Conservation (phyloP, 1,140 invertebrate genomes). For the Drosophila ohnishii region DNA sequence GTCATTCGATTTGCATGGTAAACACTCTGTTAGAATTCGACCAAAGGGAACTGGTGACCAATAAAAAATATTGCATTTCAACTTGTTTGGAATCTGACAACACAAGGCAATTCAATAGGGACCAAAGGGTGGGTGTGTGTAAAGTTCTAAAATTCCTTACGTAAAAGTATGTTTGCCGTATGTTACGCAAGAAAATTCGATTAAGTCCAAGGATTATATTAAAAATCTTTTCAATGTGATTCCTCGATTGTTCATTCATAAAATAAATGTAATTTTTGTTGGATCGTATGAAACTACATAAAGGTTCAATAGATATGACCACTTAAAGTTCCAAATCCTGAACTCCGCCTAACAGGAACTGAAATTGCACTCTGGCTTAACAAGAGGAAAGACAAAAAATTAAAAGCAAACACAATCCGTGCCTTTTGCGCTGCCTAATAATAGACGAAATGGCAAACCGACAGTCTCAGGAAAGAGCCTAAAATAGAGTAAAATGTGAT, state of each 20-base stretch:
- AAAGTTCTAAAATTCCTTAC: neutral
- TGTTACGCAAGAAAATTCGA: neutral
- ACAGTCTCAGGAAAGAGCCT: slow-evolving; percentile 26
- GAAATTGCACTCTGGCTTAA: slow-evolving; percentile 45
- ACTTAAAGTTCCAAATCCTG: neutral
- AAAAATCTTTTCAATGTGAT: neutral
- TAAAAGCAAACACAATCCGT: slow-evolving; percentile 33
- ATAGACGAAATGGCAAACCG: slow-evolving; percentile 46
- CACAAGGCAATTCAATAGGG: neutral
- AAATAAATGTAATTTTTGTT: no score
- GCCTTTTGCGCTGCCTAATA: slow-evolving; percentile 42
- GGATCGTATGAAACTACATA: neutral
- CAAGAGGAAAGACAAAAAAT: slow-evolving; percentile 1
- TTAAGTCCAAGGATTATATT: neutral
- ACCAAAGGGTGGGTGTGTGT: neutral
- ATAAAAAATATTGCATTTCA: slow-evolving; percentile 61
- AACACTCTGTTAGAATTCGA: slow-evolving; percentile 54
- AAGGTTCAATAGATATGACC: neutral
- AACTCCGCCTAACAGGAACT: slow-evolving; percentile 20
- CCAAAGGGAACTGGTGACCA: slow-evolving; percentile 35
- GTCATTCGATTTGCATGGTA: slow-evolving; percentile 76
- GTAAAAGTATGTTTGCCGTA: neutral
- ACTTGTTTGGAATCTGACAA: slow-evolving; percentile 6
- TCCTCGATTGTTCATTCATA: neutral
- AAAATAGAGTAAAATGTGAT: slow-evolving; percentile 30